Evolutionary conservation across 2,113 vertebrate genomes (phyloP).

Genomic region (Cyanoderma ruficeps): DNA sequence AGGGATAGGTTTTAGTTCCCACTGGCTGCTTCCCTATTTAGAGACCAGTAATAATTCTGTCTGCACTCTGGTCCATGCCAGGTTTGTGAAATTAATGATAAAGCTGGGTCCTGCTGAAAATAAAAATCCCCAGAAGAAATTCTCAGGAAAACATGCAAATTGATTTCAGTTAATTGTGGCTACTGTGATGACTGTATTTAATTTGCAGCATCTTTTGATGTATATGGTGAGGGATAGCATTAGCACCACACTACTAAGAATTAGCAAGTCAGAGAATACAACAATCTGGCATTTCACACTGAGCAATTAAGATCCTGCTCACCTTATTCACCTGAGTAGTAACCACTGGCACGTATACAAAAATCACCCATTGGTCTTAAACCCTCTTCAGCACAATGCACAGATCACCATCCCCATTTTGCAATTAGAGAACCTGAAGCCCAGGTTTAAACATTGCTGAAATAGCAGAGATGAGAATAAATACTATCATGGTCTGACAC

Average conservation of each 20-base stretch:
- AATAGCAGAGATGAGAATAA: slow-evolving; percentile 10
- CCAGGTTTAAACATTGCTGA: neutral
- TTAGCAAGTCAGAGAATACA: slow-evolving; percentile 5
- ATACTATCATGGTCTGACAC: neutral
- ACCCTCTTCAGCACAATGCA: neutral
- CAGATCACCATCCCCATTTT: neutral
- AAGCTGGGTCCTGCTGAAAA: neutral
- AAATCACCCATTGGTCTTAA: neutral
- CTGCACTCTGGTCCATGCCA: neutral
- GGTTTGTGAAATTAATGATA: neutral
- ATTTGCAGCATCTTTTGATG: slow-evolving; percentile 11
- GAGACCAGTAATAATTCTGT: neutral
- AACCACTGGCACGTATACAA: neutral
- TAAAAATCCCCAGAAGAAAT: neutral
- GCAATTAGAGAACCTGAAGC: neutral
- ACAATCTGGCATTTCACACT: neutral
- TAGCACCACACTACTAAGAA: neutral
- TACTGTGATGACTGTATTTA: neutral
- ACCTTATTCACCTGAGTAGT: neutral
- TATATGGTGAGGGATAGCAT: neutral
- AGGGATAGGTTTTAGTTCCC: neutral
- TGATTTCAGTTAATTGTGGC: neutral
- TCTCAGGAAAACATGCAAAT: neutral
- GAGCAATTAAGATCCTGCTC: slow-evolving; percentile 11
- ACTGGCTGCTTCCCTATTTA: neutral